Conservation (phyloP, 2,113 vertebrate species). For the Megalops atlanticus region DNA sequence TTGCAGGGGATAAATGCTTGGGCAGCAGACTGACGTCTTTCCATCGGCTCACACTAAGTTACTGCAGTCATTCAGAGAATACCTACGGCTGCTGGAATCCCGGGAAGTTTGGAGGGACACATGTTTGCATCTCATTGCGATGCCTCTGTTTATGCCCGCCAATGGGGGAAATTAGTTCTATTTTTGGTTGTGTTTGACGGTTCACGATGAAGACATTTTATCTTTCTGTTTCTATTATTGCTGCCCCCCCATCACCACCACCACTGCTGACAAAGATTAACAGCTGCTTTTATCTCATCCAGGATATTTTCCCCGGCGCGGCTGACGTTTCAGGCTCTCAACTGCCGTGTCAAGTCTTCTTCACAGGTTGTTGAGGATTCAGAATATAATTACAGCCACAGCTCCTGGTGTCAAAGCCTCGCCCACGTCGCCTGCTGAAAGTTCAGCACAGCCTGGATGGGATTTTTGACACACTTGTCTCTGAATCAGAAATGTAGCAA, state of each 20-base stretch:
- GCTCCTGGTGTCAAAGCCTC: neutral
- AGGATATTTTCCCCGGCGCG: conserved; percentile 46
- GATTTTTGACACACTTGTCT: neutral
- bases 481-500: neutral
- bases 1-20: neutral
- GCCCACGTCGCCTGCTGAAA: neutral
- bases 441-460: neutral
- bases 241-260: conserved; percentile 46
- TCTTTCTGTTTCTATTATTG: conserved; percentile 35
- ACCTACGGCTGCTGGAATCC: neutral
- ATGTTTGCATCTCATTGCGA: conserved; percentile 1
- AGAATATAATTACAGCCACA: conserved; percentile 39
- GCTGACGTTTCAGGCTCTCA: conserved; percentile 40
- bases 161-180: conserved; percentile 22
- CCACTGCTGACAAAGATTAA: conserved; percentile 71
- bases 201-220: conserved; percentile 65
- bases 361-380: conserved; percentile 41
- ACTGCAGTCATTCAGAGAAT: neutral
- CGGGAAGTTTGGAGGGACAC: neutral
- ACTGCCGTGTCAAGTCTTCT: conserved; percentile 38
- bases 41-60: neutral
- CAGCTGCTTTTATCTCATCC: conserved; percentile 69
- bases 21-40: neutral
- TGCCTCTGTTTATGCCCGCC: conserved; percentile 15
- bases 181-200: conserved; percentile 54